Base-by-base conservation (phyloP, 2,888 invertebrate species). In the Drosophila heteroneura region DNA sequence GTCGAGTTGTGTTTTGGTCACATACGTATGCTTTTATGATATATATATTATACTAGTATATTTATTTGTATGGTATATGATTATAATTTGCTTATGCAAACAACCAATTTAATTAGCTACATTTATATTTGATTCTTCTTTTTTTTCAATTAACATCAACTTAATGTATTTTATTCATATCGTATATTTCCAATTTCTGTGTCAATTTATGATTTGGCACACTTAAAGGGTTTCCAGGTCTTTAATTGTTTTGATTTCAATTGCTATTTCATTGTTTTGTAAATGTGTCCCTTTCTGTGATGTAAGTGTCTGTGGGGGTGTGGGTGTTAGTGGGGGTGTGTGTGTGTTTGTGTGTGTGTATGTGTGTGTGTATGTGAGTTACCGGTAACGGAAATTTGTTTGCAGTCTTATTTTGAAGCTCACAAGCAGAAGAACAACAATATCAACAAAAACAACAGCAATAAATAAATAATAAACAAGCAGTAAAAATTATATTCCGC, bases 351-450 rank as follows among this genome's bases (percentile, higher is more conserved):
- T 41, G 58, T 56, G 51, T 16, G 44, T 58, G 52, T 49, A 44
- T 37, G 41, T 10, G 47, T 70, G n/a, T 54, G 57, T 56, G 63
- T 30, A 19, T 60, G 70, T 63, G 61, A 63, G 69, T 75, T 74
- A 74, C 71, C 76, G 78, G 77, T 65, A 82, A 70, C 79, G 74
- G 83, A 78, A 81, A 85, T 88, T 76, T 75, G 80, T 80, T 82
- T 77, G 83, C 76, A 67, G 70, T 83, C 76, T 79, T 88, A 79
- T 83, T 76, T 79, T 53, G 57, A 56, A 61, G 85, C 77, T 76
- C 54, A 22, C 57, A 63, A 78, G 54, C 63, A 72, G 37, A 71
- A 41, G 47, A 58, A 70, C 61, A 76, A 56, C 72, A 79, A 73
- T 37, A 61, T 35, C 0, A 72, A 33, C 33, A 59, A 53, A 39